Base-by-base conservation (phyloP, 1,140 invertebrate species). In the Papilio helenus region DNA sequence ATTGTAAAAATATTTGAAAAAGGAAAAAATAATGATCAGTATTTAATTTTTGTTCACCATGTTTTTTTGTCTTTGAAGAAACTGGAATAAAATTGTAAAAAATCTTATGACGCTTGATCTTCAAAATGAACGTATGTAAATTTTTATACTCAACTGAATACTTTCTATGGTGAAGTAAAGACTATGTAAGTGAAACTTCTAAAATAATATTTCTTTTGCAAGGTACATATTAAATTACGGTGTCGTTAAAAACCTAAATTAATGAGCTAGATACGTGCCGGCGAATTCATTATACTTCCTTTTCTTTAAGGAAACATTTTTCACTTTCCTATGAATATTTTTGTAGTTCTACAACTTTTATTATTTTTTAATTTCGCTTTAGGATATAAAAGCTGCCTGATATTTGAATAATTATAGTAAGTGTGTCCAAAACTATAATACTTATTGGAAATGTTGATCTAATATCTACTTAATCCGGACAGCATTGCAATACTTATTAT, bases 261-360 rank as follows among this genome's bases (percentile, higher is more conserved):
- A 65, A 65, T 65, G 61, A 65, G 61, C 61, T 65, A 26, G 23
- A 65, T 65, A 65, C 61, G 61, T 65, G 61, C 61, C 61, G 61
- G 61, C 12, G 61, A 65, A 65, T 65, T 65, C 34, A 65, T 65
- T 65, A 65, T 26, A 65, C 61, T 65, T 65, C 61, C 61, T 65
- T 65, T 65, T 34, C 61, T 65, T 65, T 29, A 65, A 65, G 61
- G 61, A 65, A 65, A 65, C 26, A 29, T 65, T 65, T 65, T 65
- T 65, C 61, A 65, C 61, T 65, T 65, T 29, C 23, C 23, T 65
- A 65, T 65, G 23, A 65, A 65, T 65, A 65, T 29, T 34, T 65
- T 29, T 34, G 61, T 16, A 1, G 20, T 26, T 65, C 3, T 65
- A 9, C 8, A 16, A 65, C 3, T n/a, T 29, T 4, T 1, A 26